Evolutionary conservation across 2,888 invertebrate genomes (phyloP).

Genomic region (Stomorhina lunata): DNA sequence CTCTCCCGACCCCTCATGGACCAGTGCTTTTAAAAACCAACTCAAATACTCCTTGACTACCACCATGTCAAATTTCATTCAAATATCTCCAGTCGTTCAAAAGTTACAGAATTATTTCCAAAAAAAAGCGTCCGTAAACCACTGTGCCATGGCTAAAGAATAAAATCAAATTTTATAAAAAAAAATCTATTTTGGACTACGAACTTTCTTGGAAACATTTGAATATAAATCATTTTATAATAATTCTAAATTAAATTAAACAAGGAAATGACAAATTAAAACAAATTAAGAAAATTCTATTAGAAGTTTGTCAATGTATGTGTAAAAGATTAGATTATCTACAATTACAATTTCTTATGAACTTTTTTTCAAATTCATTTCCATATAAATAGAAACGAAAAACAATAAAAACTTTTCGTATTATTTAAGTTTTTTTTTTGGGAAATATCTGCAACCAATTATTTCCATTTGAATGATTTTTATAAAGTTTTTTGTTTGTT

Average conservation of each 20-base stretch:
- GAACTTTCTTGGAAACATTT: not conserved
- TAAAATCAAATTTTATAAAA: too few species aligned
- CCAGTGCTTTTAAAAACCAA: too few species aligned
- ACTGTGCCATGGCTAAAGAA: too few species aligned
- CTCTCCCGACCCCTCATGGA: too few species aligned
- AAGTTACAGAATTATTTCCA: too few species aligned
- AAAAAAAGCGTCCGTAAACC: too few species aligned
- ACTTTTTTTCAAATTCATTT: conserved; percentile 49
- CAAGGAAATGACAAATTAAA: not conserved
- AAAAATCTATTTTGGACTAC: not conserved
- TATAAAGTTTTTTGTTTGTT: conserved; percentile 30
- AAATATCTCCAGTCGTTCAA: too few species aligned
- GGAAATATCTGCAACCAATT: conserved; percentile 65
- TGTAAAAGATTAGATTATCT: not conserved
- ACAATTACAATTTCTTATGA: not conserved
- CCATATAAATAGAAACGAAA: conserved; percentile 56
- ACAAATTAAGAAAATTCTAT: not conserved
- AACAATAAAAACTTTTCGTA: conserved; percentile 52
- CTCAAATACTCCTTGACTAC: too few species aligned
- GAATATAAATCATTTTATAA: not conserved
- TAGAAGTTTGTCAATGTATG: too few species aligned
- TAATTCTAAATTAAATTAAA: not conserved
- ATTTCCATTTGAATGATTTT: conserved; percentile 65
- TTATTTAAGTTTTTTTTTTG: conserved; percentile 10
- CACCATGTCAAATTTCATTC: too few species aligned